Conservation (phyloP, 2,797 vertebrate species). For the Lophotriccus pileatus region DNA sequence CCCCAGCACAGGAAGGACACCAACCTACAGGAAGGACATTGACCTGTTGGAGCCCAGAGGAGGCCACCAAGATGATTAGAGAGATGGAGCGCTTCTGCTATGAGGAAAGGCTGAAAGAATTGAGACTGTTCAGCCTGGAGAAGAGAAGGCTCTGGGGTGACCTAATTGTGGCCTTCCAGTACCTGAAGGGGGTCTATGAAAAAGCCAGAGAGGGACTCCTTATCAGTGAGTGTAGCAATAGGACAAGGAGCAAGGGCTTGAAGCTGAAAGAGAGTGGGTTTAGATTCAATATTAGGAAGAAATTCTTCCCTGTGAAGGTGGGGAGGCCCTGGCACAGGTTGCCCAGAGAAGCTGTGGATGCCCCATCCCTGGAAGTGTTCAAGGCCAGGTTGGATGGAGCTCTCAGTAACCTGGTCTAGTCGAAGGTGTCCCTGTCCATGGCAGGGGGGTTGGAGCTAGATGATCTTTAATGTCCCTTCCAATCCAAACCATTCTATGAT, state of each 20-base stretch:
- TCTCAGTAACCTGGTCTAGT: not conserved
- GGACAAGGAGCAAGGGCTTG: not conserved
- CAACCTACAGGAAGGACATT: too few relatives aligned
- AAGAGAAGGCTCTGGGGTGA: not conserved
- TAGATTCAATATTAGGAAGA: not conserved
- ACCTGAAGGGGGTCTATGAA: not conserved
- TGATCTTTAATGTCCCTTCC: not conserved
- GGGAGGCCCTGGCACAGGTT: not conserved
- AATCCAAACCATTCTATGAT: not conserved
- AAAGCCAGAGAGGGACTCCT: not conserved
- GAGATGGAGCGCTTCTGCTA: not conserved
- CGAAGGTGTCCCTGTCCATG: not conserved
- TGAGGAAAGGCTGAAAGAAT: not conserved
- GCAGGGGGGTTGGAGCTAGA: not conserved
- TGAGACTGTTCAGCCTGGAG: not conserved
- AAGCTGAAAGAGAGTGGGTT: not conserved
- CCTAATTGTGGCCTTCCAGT: not conserved
- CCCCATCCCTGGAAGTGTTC: not conserved
- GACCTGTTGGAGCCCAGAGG: not conserved
- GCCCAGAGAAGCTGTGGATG: not conserved
- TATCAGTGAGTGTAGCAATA: not conserved
- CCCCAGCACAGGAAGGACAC: too few relatives aligned
- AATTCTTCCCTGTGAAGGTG: not conserved
- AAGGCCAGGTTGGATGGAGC: not conserved
- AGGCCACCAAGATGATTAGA: not conserved